Conservation (phyloP, 2,888 invertebrate species). For the Lithophane socia region DNA sequence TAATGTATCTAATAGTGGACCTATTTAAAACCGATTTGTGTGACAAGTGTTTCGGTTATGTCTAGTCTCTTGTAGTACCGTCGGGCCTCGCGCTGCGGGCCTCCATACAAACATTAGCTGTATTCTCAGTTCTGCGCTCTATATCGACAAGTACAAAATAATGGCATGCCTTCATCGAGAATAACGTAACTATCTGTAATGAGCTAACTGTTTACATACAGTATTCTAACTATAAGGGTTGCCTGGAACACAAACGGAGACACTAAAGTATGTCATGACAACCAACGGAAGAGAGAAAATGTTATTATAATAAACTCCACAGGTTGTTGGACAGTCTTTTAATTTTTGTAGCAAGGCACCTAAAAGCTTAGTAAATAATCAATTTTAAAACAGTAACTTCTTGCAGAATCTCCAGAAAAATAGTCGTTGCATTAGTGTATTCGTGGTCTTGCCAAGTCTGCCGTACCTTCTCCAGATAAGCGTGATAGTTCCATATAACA, state of each 20-base stretch:
- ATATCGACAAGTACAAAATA: constrained; percentile 87
- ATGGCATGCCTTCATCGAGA: constrained; percentile 83
- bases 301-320: not conserved
- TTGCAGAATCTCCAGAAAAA: constrained; percentile 52
- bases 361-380: constrained; percentile 42
- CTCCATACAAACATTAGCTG: constrained; percentile 76
- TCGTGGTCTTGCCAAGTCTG: constrained; percentile 74
- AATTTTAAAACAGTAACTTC: constrained; percentile 30
- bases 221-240: constrained; percentile 57
- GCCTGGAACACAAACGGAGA: constrained; percentile 31
- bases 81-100: constrained; percentile 78
- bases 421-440: constrained; percentile 51
- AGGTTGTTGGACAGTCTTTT: not conserved
- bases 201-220: constrained; percentile 60
- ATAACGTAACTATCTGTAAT: constrained; percentile 75
- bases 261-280: not conserved
- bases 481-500: constrained; percentile 56
- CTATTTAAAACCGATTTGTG: constrained; percentile 82
- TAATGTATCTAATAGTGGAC: constrained; percentile 77
- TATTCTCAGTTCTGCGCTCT: constrained; percentile 81
- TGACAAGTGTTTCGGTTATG: constrained; percentile 85
- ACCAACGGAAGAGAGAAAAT: not conserved
- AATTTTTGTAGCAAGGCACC: constrained; percentile 33
- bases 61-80: constrained; percentile 81
- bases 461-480: constrained; percentile 54